Evolutionary conservation across 2,113 vertebrate genomes (phyloP), one percentile per base, ranked within the genome.

Genomic region (Microcebus tavaratra): DNA sequence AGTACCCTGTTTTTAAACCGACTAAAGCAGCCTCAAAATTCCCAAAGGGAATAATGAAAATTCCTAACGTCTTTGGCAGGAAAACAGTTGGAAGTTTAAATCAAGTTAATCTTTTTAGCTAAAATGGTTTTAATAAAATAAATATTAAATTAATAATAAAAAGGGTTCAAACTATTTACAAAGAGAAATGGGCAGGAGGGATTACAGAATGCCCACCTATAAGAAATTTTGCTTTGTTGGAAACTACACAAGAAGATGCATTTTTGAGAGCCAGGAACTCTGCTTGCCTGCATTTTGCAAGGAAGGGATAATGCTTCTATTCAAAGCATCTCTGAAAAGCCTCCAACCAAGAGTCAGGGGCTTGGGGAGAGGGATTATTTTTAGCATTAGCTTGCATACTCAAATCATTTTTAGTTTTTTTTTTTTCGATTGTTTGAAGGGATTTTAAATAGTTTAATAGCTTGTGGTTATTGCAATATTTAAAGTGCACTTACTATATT

Each of bases 31-130:
- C 94, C 96, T 98, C 97, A 94, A 88, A 97, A 97, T 98, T 98
- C 97, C 97, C 97, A 97, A 94, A 97, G 76, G 18, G 98, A 98
- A 97, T 96, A 98, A 98, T 98, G 97, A 97, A 98, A 97, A 98
- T 98, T 98, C 97, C 97, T 98, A 96, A 98, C 97, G 97, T 98
- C 97, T 85, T 98, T 98, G 97, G 96, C 97, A 98, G 97, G 96
- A 89, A 98, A 98, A 98, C 93, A 98, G 97, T 97, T 97, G 95
- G 98, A 97, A 98, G 93, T 97, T 98, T 97, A 98, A 98, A 97
- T 98, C 95, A 95, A 98, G 96, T 97, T 98, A 98, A 68, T 82
- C 42, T 20, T 82, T 87, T 68, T 36, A 50, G 34, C 45, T 72
- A 72, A 93, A 81, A 23, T 53, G 21, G 97, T 98, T 97, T 98